Evolutionary conservation across 2,888 invertebrate species (phyloP).

Genomic region (Phoenoteleia sp.): DNA sequence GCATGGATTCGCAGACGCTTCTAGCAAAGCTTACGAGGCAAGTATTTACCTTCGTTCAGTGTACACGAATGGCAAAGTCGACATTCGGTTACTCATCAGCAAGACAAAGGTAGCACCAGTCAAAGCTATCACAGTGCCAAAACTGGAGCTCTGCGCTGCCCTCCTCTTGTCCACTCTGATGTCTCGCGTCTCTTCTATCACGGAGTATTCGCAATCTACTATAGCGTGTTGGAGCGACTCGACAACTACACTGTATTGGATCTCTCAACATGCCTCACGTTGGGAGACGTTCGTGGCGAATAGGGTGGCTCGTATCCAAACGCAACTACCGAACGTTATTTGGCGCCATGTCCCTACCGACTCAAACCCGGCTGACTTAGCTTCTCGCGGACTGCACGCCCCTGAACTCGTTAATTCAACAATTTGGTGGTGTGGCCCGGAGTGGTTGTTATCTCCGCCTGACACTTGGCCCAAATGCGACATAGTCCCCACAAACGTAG

Average conservation of each 20-base stretch:
- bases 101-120: slow-evolving; percentile 58
- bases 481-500: too few relatives aligned
- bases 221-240: slow-evolving; percentile 71
- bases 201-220: not conserved
- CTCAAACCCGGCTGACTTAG: not conserved
- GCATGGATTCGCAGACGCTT: slow-evolving; percentile 74
- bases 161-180: not conserved
- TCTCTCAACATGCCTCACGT: slow-evolving; percentile 66
- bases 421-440: too few relatives aligned
- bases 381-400: too few relatives aligned
- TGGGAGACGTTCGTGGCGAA: slow-evolving; percentile 77
- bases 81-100: slow-evolving; percentile 2
- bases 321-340: slow-evolving; percentile 47
- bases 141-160: not conserved
- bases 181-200: not conserved
- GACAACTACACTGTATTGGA: slow-evolving; percentile 73
- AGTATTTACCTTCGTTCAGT: slow-evolving; percentile 48
- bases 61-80: not conserved
- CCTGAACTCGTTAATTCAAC: too few relatives aligned
- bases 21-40: slow-evolving; percentile 68
- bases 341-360: not conserved
- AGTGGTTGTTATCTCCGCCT: too few relatives aligned
- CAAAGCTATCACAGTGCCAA: slow-evolving; percentile 41
- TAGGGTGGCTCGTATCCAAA: slow-evolving; percentile 78
- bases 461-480: too few relatives aligned